These are phyloP conservation scores for Ceratina australensis DNA, from an alignment of 1,140 invertebrate genomes.

Conservation along the genomic window DNA sequence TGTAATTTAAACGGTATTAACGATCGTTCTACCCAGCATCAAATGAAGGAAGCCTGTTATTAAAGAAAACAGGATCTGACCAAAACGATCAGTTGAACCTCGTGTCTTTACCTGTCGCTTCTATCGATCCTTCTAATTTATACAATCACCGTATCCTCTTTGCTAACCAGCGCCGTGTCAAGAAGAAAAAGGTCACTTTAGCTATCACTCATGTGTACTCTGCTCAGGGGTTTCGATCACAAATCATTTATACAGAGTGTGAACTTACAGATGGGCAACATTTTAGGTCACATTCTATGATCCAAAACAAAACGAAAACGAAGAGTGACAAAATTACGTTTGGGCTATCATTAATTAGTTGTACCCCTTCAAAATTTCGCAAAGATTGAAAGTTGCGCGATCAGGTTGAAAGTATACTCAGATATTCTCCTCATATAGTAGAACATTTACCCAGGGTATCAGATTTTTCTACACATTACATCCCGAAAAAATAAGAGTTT, in stretches of 20 bases:
- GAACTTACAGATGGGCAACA: no score
- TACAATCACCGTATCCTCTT: background rate
- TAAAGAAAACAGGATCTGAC: slow-evolving; percentile 13
- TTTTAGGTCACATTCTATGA: no score
- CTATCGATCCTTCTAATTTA: background rate
- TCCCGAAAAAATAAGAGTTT: no score
- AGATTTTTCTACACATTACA: no score
- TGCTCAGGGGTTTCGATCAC: slow-evolving; percentile 1
- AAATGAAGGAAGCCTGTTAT: slow-evolving; percentile 36
- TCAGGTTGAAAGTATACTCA: no score
- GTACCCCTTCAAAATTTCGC: no score
- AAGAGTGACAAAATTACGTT: no score
- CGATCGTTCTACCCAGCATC: background rate
- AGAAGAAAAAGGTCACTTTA: slow-evolving; percentile 40
- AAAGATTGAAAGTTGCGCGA: no score
- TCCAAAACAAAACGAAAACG: no score
- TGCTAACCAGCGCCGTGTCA: background rate
- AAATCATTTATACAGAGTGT: slow-evolving; percentile 28
- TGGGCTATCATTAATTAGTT: no score
- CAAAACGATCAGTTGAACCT: background rate
- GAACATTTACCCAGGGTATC: no score
- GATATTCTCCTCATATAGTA: no score
- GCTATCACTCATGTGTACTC: slow-evolving; percentile 2
- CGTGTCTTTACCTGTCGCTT: background rate
- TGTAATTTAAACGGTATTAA: slow-evolving; percentile 18